Evolutionary conservation across 2,888 invertebrate genomes (phyloP).

Genomic region (Sphaerophoria taeniata): DNA sequence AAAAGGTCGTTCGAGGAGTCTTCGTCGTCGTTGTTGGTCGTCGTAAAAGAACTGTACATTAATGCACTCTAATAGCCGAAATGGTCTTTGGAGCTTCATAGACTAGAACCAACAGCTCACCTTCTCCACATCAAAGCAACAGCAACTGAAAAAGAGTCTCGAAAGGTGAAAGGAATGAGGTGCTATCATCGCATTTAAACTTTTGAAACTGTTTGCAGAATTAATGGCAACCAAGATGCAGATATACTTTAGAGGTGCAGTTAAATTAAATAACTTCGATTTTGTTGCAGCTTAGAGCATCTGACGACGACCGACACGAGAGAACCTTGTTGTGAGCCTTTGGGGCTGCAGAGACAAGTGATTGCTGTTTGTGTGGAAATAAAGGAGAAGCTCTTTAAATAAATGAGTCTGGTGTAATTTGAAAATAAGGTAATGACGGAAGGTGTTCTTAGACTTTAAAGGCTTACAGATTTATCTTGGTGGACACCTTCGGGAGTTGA

Average conservation of each 20-base stretch:
- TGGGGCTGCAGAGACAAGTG: constrained; percentile 36
- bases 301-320: background rate
- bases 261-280: constrained; percentile 74
- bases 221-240: constrained; percentile 74
- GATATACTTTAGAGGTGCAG: constrained; percentile 72
- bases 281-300: constrained; percentile 15
- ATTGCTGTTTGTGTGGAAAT: constrained; percentile 32
- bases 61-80: background rate
- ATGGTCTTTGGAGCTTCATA: constrained; percentile 44
- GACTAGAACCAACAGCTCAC: background rate
- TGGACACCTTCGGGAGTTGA: too few species aligned
- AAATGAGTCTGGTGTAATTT: constrained; percentile 9
- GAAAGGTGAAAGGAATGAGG: constrained; percentile 68
- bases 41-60: constrained; percentile 21
- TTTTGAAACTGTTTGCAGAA: constrained; percentile 69
- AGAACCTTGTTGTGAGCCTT: constrained; percentile 3
- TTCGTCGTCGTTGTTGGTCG: background rate
- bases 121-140: background rate
- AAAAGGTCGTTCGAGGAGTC: constrained; percentile 65
- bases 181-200: constrained; percentile 73
- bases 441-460: too few species aligned
- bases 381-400: constrained; percentile 26
- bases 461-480: too few species aligned
- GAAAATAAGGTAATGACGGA: background rate
- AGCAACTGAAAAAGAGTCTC: background rate